Evolutionary conservation across 2,797 vertebrate species (phyloP).

Genomic region (Sebastes vulpes): DNA sequence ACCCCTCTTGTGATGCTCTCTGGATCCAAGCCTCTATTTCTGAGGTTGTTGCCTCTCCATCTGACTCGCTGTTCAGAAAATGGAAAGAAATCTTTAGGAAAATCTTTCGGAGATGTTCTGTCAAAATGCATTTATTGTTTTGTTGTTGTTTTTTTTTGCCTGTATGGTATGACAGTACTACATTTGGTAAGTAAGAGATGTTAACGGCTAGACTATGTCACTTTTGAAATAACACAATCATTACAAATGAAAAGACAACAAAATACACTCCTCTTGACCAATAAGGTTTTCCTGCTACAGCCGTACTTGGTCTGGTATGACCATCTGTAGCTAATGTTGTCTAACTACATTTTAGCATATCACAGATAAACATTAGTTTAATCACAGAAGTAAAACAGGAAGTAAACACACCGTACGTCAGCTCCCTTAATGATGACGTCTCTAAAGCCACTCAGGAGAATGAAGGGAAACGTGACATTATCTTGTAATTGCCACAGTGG

Average conservation of each 20-base stretch:
- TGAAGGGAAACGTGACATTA: neutral
- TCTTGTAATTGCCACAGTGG: neutral
- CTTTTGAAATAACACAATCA: neutral
- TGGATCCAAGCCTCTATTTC: slow-evolving; percentile 16
- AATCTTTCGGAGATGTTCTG: neutral
- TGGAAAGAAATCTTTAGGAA: neutral
- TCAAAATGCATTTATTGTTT: neutral
- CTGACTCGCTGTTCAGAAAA: neutral
- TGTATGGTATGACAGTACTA: neutral
- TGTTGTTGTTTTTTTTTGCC: neutral
- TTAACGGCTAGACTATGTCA: neutral
- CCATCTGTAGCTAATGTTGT: neutral
- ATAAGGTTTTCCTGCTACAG: neutral
- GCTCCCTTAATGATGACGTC: neutral
- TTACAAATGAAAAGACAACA: neutral
- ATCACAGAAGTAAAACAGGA: neutral
- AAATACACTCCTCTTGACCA: neutral
- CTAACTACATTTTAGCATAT: neutral
- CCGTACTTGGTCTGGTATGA: neutral
- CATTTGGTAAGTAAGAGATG: too few species aligned
- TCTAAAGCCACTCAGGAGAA: neutral
- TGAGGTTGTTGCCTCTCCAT: neutral
- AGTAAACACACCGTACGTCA: neutral
- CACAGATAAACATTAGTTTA: neutral
- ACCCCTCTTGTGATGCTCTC: neutral